phyloP scores from a whole-genome alignment of 2,113 vertebrate species.

The Crotalus horridus region DNA sequence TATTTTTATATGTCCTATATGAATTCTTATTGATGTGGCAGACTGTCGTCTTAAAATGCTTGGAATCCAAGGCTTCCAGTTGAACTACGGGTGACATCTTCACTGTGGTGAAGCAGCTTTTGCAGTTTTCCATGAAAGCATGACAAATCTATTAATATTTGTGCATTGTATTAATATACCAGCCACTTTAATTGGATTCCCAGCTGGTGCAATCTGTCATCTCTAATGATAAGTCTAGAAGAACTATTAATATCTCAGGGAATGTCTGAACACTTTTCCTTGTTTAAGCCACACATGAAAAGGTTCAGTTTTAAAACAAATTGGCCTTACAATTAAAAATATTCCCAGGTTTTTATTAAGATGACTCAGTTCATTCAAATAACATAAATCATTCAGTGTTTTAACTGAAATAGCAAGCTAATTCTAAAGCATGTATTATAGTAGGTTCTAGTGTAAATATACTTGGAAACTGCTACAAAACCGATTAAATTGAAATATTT shows the following conservation, averaged over 20 bases:
- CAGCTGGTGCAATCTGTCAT: slow-evolving; percentile 12
- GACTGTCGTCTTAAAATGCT: slow-evolving; percentile 9
- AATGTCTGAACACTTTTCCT: not conserved
- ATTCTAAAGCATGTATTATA: not conserved
- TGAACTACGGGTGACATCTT: slow-evolving; percentile 1
- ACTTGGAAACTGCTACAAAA: not conserved
- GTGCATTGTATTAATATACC: not conserved
- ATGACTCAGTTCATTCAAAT: not conserved
- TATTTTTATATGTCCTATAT: not conserved
- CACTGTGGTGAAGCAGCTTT: not conserved
- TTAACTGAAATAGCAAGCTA: not conserved
- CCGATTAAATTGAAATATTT: not conserved
- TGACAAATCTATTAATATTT: slow-evolving; percentile 16
- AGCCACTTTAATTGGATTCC: not conserved
- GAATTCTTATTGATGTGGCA: not conserved
- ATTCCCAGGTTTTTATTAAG: not conserved
- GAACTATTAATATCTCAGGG: not conserved
- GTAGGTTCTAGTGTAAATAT: not conserved
- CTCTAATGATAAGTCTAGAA: not conserved
- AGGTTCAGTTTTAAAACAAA: not conserved
- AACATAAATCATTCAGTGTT: not conserved
- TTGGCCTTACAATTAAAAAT: not conserved
- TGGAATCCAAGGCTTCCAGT: not conserved
- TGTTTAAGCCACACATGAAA: not conserved
- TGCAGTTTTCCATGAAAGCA: not conserved